Base-by-base conservation (phyloP, 2,113 vertebrate species). In the Eublepharis macularius region DNA sequence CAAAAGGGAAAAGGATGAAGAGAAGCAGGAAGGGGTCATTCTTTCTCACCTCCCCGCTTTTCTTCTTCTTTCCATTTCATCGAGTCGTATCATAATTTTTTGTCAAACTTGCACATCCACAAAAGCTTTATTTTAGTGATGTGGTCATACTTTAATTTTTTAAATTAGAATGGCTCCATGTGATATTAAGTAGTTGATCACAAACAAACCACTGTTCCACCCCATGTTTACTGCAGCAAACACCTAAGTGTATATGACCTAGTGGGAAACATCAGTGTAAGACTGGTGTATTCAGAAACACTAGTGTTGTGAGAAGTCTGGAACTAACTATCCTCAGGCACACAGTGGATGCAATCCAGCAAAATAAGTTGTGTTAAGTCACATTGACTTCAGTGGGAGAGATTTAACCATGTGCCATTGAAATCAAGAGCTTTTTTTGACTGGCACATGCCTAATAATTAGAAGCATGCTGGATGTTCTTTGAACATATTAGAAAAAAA, bases 111-210 rank as follows among this genome's bases (percentile, higher is more conserved):
- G 83, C 51, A 88, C 90, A 87, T 70, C 19, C 11, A 87, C 76
- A 9, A 60, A 54, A 43, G 83, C 68, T 90, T 88, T 84, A 78
- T 85, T 90, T 86, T 83, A 70, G 75, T 21, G 86, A 74, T 91
- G 81, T 80, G 83, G 85, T 84, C 26, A 84, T 39, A 88, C 86
- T 92, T 90, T 91, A 92, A 90, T 51, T 39, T 90, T 72, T 36
- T 17, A 49, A 1, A 84, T 89, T 49, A 89, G 87, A 43, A 68
- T n/a, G 26, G 12, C 7, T 14, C 77, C 7, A 65, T 12, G 8
- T 8, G 39, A 13, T 76, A 34, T 51, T 47, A 2, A 14, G 45
- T 16, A 16, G 6, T 49, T 75, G 2, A 19, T 49, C n/a, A 36
- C 5, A 19, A 19, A n/a, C 8, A 24, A 6, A 16, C 43, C 47